These are phyloP conservation scores for Drosophila littoralis DNA, from an alignment of 1,140 invertebrate species.

Conservation along the genomic window DNA sequence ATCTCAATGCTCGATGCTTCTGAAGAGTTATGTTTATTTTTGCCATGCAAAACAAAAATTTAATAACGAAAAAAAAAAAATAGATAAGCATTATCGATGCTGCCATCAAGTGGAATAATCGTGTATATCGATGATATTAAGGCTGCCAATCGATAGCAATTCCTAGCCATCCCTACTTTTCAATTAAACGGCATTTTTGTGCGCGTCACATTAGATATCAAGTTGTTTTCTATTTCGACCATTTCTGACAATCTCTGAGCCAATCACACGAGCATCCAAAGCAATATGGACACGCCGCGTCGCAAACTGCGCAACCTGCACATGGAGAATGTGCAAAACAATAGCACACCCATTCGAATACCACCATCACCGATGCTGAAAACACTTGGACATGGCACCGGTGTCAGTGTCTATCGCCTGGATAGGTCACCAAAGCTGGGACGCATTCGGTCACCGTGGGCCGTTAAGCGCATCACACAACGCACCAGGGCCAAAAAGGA, in stretches of 20 bases:
- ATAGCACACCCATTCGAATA: conserved; percentile 72
- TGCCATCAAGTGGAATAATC: neutral
- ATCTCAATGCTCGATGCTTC: neutral
- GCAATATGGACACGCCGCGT: conserved; percentile 70
- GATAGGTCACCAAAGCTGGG: conserved; percentile 89
- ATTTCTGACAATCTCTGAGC: neutral
- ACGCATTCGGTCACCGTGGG: conserved; percentile 91
- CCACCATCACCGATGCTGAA: conserved; percentile 78
- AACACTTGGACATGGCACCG: conserved; percentile 85
- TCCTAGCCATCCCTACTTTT: conserved; percentile 35
- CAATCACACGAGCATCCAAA: conserved; percentile 1
- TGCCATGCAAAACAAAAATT: neutral
- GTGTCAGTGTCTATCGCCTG: conserved; percentile 91
- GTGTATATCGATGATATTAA: neutral
- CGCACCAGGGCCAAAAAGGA: conserved; percentile 59
- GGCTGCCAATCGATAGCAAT: conserved; percentile 15
- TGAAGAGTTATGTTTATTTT: no score
- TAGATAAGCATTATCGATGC: neutral
- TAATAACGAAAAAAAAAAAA: neutral
- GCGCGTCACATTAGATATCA: conserved; percentile 50
- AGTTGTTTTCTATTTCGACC: conserved; percentile 4
- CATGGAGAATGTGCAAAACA: conserved; percentile 67
- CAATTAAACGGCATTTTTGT: conserved; percentile 56
- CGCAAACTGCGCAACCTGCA: conserved; percentile 71
- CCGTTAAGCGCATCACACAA: conserved; percentile 88